Base-by-base conservation (phyloP, 2,797 vertebrate species). In the Hippoglossus hippoglossus region DNA sequence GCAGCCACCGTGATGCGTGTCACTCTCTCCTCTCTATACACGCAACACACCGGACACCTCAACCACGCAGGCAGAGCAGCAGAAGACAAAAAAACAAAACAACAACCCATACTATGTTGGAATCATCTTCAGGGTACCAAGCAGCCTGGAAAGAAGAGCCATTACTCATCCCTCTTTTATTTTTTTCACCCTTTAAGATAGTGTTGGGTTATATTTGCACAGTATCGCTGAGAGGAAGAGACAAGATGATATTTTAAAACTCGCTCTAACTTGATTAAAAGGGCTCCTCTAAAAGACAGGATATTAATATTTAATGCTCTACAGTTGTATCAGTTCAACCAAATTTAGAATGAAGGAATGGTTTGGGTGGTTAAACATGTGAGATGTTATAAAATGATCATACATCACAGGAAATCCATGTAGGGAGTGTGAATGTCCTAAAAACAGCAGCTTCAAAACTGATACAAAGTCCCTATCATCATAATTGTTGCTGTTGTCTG, bases 241-340 rank as follows among this genome's bases (percentile, higher is more conserved):
- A 63, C 52, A 51, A 15, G 49, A 39, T 67, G 72, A 76, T 73
- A 69, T 82, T 86, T 87, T 56, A 74, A 68, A 63, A 79, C 84
- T 76, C 34, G 54, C 72, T 82, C 75, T 47, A 79, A 85, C 69
- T 81, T 85, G 84, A 87, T 89, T 87, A 85, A 83, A 87, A 76
- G 26, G 67, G 74, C 69, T 75, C 68, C 53, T 79, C 39, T 69
- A 81, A 74, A 84, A 79, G 71, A 75, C 79, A 82, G 71, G 75
- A 86, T 79, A 84, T 91, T 80, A 88, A 92, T 81, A 90, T 91
- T 88, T 91, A 77, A 92, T 82, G 77, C 50, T 84, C 61, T 53
- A 75, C 63, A 63, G 77, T 81, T 85, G 69, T 58, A 84, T 79
- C 60, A 77, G 77, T 64, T 77, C 58, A 73, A 80, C 50, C 36